Conservation (phyloP, 2,888 invertebrate genomes). For the Altica lythri region DNA sequence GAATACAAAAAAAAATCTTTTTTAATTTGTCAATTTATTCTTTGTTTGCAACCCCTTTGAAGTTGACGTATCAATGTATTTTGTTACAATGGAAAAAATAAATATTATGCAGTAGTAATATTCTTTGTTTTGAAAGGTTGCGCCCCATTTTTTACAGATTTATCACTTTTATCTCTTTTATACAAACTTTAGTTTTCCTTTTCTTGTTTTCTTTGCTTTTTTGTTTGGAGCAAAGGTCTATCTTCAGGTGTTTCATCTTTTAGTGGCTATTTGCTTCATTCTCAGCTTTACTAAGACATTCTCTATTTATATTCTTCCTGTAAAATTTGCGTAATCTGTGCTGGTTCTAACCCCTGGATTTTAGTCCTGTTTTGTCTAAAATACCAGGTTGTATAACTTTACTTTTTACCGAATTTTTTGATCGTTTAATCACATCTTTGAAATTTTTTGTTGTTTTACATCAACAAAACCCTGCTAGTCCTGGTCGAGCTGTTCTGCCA, state of each 20-base stretch:
- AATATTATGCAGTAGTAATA: too few species aligned
- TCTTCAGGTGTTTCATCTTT: constrained; percentile 57
- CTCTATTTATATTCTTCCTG: constrained; percentile 85
- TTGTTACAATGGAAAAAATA: too few species aligned
- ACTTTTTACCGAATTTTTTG: constrained; percentile 83
- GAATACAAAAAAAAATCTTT: too few species aligned
- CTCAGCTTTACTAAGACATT: constrained; percentile 79
- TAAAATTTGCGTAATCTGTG: constrained; percentile 80
- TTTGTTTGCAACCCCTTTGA: too few species aligned
- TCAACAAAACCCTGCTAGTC: constrained; percentile 86
- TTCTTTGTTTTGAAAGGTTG: too few species aligned
- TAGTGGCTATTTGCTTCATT: constrained; percentile 78
- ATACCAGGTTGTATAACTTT: constrained; percentile 88
- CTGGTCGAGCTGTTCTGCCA: constrained; percentile 89
- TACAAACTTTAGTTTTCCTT: constrained; percentile 67
- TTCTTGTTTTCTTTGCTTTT: constrained; percentile 76
- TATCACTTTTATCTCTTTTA: constrained; percentile 38
- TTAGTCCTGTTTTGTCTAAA: constrained; percentile 78
- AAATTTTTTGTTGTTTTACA: constrained; percentile 90
- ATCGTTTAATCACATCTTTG: constrained; percentile 88
- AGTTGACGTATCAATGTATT: too few species aligned
- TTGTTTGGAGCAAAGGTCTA: constrained; percentile 84
- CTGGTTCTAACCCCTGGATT: constrained; percentile 73
- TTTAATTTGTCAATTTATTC: too few species aligned
- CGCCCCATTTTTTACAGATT: too few species aligned